Percentiles rank a stretch among this genome's conserved stretches.
Evolutionary conservation across 2,797 vertebrate species (phyloP).

Genomic region (Pelobates cultripes): DNA sequence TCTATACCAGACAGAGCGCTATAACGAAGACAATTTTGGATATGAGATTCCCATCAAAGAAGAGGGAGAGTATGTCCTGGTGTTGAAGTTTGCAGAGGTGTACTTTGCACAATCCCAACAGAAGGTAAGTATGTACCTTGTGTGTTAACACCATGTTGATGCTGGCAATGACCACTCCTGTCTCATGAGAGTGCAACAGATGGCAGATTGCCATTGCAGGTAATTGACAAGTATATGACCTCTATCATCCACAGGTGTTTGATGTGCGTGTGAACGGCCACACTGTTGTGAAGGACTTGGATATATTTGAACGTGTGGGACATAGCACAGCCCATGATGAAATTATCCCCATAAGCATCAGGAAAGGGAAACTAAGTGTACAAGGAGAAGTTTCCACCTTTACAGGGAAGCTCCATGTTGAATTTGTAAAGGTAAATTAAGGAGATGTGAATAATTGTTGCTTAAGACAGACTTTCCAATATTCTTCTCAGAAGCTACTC

Average conservation of each 20-base stretch:
- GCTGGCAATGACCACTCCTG: not conserved
- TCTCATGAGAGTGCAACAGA: constrained; percentile 20
- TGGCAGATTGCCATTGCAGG: constrained; percentile 26
- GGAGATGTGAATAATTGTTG: no score
- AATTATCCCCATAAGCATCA: constrained; percentile 90
- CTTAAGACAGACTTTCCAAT: no score
- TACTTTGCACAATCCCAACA: constrained; percentile 99
- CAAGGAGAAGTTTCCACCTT: constrained; percentile 96
- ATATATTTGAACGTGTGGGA: constrained; percentile 97
- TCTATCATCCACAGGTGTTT: constrained; percentile 80
- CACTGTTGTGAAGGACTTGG: constrained; percentile 94
- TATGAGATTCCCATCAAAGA: constrained; percentile 95
- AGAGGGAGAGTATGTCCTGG: constrained; percentile 95
- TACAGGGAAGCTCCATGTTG: constrained; percentile 91
- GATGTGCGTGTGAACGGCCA: constrained; percentile 95
- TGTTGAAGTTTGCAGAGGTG: constrained; percentile 96
- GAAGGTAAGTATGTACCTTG: constrained; percentile 78
- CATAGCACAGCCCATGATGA: constrained; percentile 98
- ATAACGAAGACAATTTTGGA: constrained; percentile 96
- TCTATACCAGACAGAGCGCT: constrained; percentile 96
- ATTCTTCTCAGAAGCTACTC: no score
- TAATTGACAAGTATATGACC: constrained; percentile 46
- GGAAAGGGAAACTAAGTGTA: constrained; percentile 93
- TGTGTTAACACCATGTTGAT: not conserved
- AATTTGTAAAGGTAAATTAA: constrained; percentile 93